Base-by-base conservation (phyloP, 2,888 invertebrate genomes). In the Notocelia uddmanniana region DNA sequence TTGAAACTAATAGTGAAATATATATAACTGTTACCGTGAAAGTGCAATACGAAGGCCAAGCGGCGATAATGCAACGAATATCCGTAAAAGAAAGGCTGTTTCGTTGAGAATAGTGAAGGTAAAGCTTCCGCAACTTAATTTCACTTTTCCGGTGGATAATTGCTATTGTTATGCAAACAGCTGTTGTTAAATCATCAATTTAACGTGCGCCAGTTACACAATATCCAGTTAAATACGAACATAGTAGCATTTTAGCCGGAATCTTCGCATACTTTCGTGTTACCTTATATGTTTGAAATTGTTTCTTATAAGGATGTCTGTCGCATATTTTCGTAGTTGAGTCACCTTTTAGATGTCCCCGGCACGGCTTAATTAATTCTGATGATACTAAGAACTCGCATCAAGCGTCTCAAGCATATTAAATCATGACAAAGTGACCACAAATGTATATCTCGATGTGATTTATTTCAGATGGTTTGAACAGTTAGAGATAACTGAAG, bases 241-340 rank as follows among this genome's bases (percentile, higher is more conserved):
- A 37, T 34, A 45, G 54, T 34, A 23, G n/a, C 21, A 34, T 34
- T 58, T 69, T 54, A 26, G 18, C 55, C 60, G 52, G 52, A 52
- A 45, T 37, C 41, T 60, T 41, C 10, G 23, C 54, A 67, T 62
- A 57, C 66, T 73, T 74, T 58, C 55, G 31, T 66, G 54, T 13
- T 21, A 3, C 59, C 66, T 59, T 48, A 34, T 62, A 70, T n/a
- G 66, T 58, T 41, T 58, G 21, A 41, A 57, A 41, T 63, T 63
- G 50, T 63, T 62, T 58, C 69, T 55, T 54, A 45, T 68, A 79
- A 74, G 83, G 81, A 81, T 74, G 77, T 79, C 19, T 37, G 50
- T 68, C 60, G 76, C 81, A 89, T 89, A 79, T 74, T 80, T 85
- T 73, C 9, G 54, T 19, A 9, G 77, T 81, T 89, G 90, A 90